phyloP scores from a whole-genome alignment of 2,888 invertebrate species.

The Oligia latruncula region DNA sequence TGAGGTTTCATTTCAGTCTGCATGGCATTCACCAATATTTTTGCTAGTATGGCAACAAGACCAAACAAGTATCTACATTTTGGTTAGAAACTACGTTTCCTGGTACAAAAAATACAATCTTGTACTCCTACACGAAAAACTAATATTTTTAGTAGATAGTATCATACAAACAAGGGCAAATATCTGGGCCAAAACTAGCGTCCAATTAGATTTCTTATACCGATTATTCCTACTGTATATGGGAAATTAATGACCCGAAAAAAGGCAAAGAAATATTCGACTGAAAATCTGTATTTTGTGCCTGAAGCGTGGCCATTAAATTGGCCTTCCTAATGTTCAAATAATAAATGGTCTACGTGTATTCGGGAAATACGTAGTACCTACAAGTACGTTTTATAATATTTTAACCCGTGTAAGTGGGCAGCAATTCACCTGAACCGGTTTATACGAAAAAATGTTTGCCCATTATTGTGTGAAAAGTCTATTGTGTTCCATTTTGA shows the following conservation, averaged over 20 bases:
- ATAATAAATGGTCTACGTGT: conserved; percentile 49
- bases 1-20: neutral
- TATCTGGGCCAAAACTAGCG: neutral
- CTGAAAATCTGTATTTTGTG: conserved; percentile 16
- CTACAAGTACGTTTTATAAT: conserved; percentile 29
- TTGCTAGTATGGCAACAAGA: too few species aligned
- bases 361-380: conserved; percentile 17
- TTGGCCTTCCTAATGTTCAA: conserved; percentile 40
- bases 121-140: neutral
- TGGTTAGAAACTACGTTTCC: neutral
- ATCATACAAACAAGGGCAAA: neutral
- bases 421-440: conserved; percentile 31
- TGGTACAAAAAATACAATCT: neutral
- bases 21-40: neutral
- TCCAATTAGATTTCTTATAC: conserved; percentile 1
- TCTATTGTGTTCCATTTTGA: conserved; percentile 27
- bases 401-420: conserved; percentile 50
- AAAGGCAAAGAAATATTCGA: conserved; percentile 25
- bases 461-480: conserved; percentile 36
- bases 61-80: neutral
- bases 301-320: conserved; percentile 40
- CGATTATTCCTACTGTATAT: neutral
- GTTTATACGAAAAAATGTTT: conserved; percentile 38
- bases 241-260: conserved; percentile 15
- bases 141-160: neutral